Evolutionary conservation across 2,888 invertebrate species (phyloP), one percentile per base, ranked within the genome.

Genomic region (Spilosoma lubricipeda): DNA sequence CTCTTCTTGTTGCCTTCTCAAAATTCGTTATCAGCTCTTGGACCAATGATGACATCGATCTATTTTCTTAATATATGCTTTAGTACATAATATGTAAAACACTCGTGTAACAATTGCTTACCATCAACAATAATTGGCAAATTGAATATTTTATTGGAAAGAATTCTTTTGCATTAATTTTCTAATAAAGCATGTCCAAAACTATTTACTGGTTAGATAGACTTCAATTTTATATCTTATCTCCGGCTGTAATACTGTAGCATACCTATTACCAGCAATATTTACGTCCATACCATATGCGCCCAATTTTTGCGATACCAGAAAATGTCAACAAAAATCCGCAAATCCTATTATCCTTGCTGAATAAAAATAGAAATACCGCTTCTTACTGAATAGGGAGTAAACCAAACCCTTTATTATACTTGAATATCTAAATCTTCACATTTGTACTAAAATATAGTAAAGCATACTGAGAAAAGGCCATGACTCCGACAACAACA

Each of bases 401-500:
- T n/a, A n/a, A n/a, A 9, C 8, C 23, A 2, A n/a, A 11, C n/a
- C 23, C 11, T 56, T n/a, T 11, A 56, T 9, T 56, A 56, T 56
- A 56, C n/a, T 56, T 56, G 9, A 56, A 8, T 56, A 9, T 56
- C 11, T 23, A n/a, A 8, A 59, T 42, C 9, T 63, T 27, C 13
- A 30, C 4, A 27, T 18, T n/a, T 65, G 33, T 23, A 63, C 33
- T 9, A 36, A 30, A 36, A n/a, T 71, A 13, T 64, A 39, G 18
- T n/a, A 45, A 64, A 71, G 30, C 9, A 33, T n/a, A 27, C n/a
- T 48, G 18, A 33, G 18, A 1, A 9, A 48, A 71, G 36, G 64
- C 64, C 71, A 65, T 30, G 48, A 48, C 23, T 48, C 23, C 23
- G n/a, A 45, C 64, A 45, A 78, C 78, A 83, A 80, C 80, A 78